phyloP scores from a whole-genome alignment of 2,797 vertebrate genomes.

The Sebastes minor region DNA sequence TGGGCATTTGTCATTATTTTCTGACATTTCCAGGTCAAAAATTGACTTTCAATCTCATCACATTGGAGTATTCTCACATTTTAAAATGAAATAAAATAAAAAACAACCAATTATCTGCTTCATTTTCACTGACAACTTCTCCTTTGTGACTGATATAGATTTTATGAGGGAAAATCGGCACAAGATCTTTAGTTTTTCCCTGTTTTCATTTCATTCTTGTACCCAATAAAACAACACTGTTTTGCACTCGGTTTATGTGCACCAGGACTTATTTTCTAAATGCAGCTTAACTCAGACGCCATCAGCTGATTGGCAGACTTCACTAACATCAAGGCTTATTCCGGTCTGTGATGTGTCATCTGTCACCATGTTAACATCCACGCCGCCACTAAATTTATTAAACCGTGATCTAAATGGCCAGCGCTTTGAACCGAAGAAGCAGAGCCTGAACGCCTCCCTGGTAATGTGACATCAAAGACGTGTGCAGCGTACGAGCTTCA shows the following conservation, averaged over 20 bases:
- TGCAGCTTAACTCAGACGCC: constrained; percentile 9
- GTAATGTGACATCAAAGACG: constrained; percentile 74
- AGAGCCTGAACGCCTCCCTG: constrained; percentile 44
- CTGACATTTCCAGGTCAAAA: neutral
- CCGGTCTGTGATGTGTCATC: constrained; percentile 69
- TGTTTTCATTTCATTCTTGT: neutral
- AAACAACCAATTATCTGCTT: neutral
- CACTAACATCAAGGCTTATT: constrained; percentile 39
- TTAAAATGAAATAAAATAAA: neutral
- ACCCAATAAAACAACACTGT: neutral
- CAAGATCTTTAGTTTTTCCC: neutral
- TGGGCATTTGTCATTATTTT: neutral
- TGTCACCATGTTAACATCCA: constrained; percentile 64
- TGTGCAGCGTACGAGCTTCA: constrained; percentile 65
- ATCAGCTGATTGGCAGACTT: constrained; percentile 31
- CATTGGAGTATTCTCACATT: neutral
- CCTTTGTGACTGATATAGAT: too few relatives aligned
- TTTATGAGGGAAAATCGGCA: neutral
- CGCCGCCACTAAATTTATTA: constrained; percentile 40
- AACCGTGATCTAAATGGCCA: constrained; percentile 38
- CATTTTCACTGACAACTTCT: neutral
- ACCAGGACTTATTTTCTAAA: neutral
- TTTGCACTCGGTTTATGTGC: neutral
- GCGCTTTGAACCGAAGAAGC: constrained; percentile 63
- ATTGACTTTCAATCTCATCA: neutral